phyloP scores from a whole-genome alignment of 2,888 invertebrate genomes.

The Drosophila leonis region DNA sequence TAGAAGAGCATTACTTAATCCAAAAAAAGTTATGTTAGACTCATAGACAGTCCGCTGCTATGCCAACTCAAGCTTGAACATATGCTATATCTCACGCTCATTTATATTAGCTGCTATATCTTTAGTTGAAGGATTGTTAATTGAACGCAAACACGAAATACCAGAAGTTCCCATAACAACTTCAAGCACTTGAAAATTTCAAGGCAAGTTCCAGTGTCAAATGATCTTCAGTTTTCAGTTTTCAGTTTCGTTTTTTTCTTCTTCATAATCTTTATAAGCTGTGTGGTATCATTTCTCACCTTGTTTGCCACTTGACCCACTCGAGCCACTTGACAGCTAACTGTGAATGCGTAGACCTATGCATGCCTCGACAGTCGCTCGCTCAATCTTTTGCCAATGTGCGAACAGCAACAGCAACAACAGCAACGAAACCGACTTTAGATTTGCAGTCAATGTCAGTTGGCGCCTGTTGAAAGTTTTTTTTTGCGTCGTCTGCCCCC shows the following conservation, averaged over 20 bases:
- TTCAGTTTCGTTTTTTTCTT: neutral
- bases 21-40: too few species aligned
- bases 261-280: slow-evolving; percentile 11
- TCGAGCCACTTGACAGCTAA: slow-evolving; percentile 62
- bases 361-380: slow-evolving; percentile 18
- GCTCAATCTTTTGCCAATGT: slow-evolving; percentile 55
- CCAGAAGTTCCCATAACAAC: slow-evolving; percentile 3
- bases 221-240: slow-evolving; percentile 13
- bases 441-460: slow-evolving; percentile 73
- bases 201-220: slow-evolving; percentile 26
- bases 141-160: neutral
- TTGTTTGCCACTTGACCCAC: slow-evolving; percentile 47
- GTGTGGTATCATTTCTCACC: slow-evolving; percentile 24
- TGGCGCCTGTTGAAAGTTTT: slow-evolving; percentile 70
- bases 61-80: neutral
- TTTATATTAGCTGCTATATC: neutral
- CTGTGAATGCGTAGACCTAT: slow-evolving; percentile 45
- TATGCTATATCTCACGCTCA: neutral
- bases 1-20: too few species aligned
- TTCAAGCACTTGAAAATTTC: slow-evolving; percentile 8
- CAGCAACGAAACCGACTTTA: slow-evolving; percentile 50
- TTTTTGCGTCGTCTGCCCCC: slow-evolving; percentile 32
- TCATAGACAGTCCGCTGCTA: too few species aligned
- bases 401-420: slow-evolving; percentile 66
- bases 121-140: neutral